phyloP scores from a whole-genome alignment of 2,888 invertebrate genomes.

The Koerneria pararmatus region DNA sequence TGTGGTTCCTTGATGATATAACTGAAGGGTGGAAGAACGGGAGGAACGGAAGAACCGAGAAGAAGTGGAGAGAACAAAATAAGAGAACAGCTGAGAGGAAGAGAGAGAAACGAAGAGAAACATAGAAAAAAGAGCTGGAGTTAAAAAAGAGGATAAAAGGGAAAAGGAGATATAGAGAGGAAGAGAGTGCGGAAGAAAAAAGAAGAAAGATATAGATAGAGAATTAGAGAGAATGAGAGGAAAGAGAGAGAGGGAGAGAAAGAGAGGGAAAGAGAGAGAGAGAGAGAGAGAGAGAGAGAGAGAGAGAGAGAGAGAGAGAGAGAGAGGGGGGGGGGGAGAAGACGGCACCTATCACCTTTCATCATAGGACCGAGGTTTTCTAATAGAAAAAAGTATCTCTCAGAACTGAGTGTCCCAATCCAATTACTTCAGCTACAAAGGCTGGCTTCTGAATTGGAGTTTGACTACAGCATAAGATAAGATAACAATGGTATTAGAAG shows the following conservation, averaged over 20 bases:
- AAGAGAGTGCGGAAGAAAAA: not conserved
- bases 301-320: constrained; percentile 3
- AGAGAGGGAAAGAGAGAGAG: not conserved
- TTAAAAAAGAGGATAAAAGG: constrained; percentile 14
- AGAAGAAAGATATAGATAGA: constrained; percentile 5
- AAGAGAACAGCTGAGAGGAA: too few relatives aligned
- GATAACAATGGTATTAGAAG: too few relatives aligned
- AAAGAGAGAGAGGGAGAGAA: constrained; percentile 10
- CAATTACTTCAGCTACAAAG: too few relatives aligned
- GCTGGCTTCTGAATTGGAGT: too few relatives aligned
- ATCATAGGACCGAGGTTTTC: not conserved
- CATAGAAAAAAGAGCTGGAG: constrained; percentile 10
- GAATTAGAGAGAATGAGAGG: not conserved
- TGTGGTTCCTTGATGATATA: too few relatives aligned
- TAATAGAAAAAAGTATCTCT: too few relatives aligned
- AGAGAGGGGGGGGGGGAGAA: constrained; percentile 6
- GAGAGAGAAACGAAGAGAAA: too few relatives aligned
- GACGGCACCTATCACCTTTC: not conserved
- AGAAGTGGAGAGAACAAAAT: too few relatives aligned
- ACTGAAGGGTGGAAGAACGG: constrained; percentile 20
- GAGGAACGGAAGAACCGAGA: constrained; percentile 25
- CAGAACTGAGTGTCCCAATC: too few relatives aligned
- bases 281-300: not conserved
- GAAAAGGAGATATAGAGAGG: constrained; percentile 13
- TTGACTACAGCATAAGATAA: too few relatives aligned